Evolutionary conservation across 2,797 vertebrate species (phyloP).

Genomic region (Holocentrus rufus): DNA sequence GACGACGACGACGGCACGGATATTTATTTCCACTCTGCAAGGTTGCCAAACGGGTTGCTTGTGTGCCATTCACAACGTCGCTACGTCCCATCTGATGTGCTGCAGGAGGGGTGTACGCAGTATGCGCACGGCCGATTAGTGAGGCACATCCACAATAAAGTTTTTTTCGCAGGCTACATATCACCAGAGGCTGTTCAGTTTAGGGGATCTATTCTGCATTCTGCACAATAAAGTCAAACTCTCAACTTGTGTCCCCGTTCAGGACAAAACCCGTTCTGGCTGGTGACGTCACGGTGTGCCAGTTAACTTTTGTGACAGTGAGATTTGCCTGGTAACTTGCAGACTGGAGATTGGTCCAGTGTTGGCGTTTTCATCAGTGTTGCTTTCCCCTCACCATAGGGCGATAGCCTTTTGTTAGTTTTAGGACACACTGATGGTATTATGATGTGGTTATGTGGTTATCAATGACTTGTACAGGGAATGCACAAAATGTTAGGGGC

Average conservation of each 20-base stretch:
- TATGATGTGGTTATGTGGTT: neutral
- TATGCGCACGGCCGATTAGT: constrained; percentile 53
- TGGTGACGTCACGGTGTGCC: neutral
- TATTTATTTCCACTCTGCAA: neutral
- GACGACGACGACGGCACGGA: neutral
- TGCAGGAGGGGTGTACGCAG: constrained; percentile 47
- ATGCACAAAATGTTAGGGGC: too few species aligned
- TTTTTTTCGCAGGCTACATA: too few species aligned
- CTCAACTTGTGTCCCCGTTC: too few species aligned
- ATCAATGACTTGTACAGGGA: neutral
- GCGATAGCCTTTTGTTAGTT: neutral
- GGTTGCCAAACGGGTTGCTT: neutral
- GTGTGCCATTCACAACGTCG: constrained; percentile 34
- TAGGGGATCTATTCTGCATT: too few species aligned
- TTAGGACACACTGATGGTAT: neutral
- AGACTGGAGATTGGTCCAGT: too few species aligned
- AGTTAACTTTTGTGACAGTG: neutral
- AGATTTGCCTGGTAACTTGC: too few species aligned
- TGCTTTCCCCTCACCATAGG: neutral
- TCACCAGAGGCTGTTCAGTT: too few species aligned
- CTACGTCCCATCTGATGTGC: constrained; percentile 20
- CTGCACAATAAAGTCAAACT: too few species aligned
- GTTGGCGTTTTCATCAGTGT: neutral
- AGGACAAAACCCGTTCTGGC: too few species aligned
- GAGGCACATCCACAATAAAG: neutral